Conservation (phyloP, 1,140 invertebrate species). For the Metaphire vulgaris region DNA sequence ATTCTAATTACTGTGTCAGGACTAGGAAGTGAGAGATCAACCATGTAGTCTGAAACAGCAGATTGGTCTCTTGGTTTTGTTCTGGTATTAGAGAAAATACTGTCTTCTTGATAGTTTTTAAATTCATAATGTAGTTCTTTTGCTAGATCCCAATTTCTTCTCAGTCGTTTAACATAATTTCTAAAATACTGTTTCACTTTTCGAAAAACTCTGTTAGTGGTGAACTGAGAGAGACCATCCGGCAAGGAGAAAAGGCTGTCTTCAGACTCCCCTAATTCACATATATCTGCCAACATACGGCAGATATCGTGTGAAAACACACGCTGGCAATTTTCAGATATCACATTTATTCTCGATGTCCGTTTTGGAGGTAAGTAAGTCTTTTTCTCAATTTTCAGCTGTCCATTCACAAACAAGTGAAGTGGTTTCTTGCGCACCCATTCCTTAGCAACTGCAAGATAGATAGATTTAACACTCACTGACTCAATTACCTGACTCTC, state of each 20-base stretch:
- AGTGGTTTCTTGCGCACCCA: conserved; percentile 17
- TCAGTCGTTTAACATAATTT: background rate
- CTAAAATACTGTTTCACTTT: background rate
- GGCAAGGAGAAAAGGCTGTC: background rate
- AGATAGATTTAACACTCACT: background rate
- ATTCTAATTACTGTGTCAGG: background rate
- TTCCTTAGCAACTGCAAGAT: background rate
- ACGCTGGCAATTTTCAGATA: conserved; percentile 8
- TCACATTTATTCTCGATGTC: background rate
- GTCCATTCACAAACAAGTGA: conserved; percentile 7
- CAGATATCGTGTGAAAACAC: background rate
- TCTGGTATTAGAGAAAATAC: too few species aligned
- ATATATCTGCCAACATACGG: conserved; percentile 12
- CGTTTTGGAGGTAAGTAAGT: conserved; percentile 13
- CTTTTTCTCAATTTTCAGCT: background rate
- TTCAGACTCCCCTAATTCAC: conserved; percentile 14
- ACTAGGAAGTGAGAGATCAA: too few species aligned
- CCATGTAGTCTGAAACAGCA: too few species aligned
- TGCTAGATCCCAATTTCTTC: too few species aligned
- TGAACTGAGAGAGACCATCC: background rate
- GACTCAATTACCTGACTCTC: conserved; percentile 12
- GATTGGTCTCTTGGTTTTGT: too few species aligned
- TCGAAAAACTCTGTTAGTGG: background rate
- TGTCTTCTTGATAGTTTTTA: too few species aligned
- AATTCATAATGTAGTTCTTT: too few species aligned